Evolutionary conservation across 2,888 invertebrate species (phyloP).

Genomic region (Erebia palarica): DNA sequence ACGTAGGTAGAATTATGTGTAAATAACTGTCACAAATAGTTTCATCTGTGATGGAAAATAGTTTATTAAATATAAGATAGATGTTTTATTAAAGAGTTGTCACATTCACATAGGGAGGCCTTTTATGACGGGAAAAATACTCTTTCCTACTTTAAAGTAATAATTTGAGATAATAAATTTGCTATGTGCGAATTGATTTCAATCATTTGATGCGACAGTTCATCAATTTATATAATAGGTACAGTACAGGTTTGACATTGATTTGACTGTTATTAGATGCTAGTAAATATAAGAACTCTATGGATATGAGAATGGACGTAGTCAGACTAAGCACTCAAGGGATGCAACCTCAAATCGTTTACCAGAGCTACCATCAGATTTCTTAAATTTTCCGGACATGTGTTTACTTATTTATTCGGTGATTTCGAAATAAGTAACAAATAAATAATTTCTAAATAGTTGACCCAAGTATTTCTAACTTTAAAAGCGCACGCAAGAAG

Average conservation of each 20-base stretch:
- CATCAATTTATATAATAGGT: not conserved
- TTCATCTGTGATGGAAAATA: conserved; percentile 39
- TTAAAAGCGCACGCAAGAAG: no score
- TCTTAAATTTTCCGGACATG: no score
- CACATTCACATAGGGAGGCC: conserved; percentile 30
- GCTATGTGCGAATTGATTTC: not conserved
- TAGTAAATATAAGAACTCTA: no score
- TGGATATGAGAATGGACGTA: not conserved
- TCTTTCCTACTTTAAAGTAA: not conserved
- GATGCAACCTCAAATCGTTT: not conserved
- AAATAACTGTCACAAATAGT: conserved; percentile 42
- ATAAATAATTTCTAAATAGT: no score
- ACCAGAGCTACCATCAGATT: not conserved
- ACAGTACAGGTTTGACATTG: not conserved
- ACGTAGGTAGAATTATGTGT: conserved; percentile 41
- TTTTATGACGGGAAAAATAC: conserved; percentile 8
- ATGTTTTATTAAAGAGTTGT: conserved; percentile 18
- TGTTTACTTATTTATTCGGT: no score
- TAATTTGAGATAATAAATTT: conserved; percentile 1
- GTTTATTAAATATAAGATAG: conserved; percentile 1
- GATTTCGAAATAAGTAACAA: no score
- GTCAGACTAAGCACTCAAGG: not conserved
- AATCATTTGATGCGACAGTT: not conserved
- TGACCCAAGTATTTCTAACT: no score
- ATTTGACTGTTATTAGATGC: not conserved